These are phyloP conservation scores for Lithodes maja DNA, from an alignment of 2,888 invertebrate species.

Conservation along the genomic window DNA sequence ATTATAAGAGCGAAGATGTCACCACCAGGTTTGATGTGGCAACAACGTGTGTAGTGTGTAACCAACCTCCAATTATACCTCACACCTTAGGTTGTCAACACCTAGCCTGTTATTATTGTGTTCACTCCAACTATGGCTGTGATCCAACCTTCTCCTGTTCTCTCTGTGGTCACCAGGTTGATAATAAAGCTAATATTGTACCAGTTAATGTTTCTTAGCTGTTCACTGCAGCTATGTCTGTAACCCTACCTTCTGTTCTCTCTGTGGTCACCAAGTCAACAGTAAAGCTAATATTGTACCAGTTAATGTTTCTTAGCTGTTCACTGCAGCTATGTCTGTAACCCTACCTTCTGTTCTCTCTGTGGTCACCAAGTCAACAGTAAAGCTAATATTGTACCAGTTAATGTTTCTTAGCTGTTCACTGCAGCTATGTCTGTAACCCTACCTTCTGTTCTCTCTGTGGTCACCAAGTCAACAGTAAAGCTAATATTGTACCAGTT, in stretches of 20 bases:
- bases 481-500: conserved; percentile 50
- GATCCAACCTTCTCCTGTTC: conserved; percentile 55
- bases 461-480: conserved; percentile 47
- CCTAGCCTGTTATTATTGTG: conserved; percentile 67
- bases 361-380: conserved; percentile 56
- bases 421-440: conserved; percentile 42
- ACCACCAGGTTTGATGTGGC: conserved; percentile 3
- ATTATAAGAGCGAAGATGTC: neutral
- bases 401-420: conserved; percentile 21
- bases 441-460: conserved; percentile 63
- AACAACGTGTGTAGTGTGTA: conserved; percentile 62
- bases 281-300: conserved; percentile 52
- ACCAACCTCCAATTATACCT: conserved; percentile 54
- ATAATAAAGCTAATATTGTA: conserved; percentile 49
- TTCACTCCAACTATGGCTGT: conserved; percentile 47
- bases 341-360: conserved; percentile 57
- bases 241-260: conserved; percentile 53
- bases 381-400: conserved; percentile 52
- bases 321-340: conserved; percentile 40
- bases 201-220: conserved; percentile 20
- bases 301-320: conserved; percentile 23
- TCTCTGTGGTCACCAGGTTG: conserved; percentile 55
- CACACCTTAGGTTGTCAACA: conserved; percentile 66
- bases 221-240: conserved; percentile 49
- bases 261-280: conserved; percentile 59